Base-by-base conservation (phyloP, 2,797 vertebrate genomes). In the Gymnopithys bicolor region DNA sequence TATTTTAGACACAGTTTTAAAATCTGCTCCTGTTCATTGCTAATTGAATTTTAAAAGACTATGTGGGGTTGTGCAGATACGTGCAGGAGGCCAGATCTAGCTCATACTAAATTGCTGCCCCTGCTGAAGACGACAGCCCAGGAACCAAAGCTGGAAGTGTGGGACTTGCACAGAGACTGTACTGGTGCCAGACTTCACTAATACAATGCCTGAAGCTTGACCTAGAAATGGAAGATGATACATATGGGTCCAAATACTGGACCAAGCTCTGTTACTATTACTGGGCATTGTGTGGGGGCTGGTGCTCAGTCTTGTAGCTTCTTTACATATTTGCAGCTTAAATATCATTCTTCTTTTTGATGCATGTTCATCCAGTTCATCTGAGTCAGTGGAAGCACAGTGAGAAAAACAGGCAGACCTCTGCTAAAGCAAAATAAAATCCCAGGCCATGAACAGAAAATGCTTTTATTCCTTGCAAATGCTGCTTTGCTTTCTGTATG, bases 391-490 rank as follows among this genome's bases (percentile, higher is more conserved):
- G 70, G 68, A 91, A 94, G 7, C 59, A 51, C 28, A 46, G 59
- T 90, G 68, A 89, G 71, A 87, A 92, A 74, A 32, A 7, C 27
- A 71, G 74, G 5, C 41, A 59, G 68, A 80, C 28, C 19, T 91
- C 70, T 91, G 59, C 46, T 73, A 76, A 92, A 87, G 55, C 41
- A 73, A 84, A 60, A 21, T 78, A 64, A 91, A 94, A 82, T 95
- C 82, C 60, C 35, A 83, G 75, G 32, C 63, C 59, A 66, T 69
- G 78, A 94, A 62, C 59, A 84, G 74, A 67, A 87, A 89, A 77
- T 82, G 48, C 21, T 82, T 88, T 76, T 82, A n/a, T 76, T 83
- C 51, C 59, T 81, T 80, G 63, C 51, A 93, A 90, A 63, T 73
- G 16, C 35, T 84, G n/a, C 87, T 77, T 10, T 80, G 37, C 43